These are phyloP conservation scores for Cephus sareptanus DNA, from an alignment of 2,888 invertebrate species.

Conservation along the genomic window DNA sequence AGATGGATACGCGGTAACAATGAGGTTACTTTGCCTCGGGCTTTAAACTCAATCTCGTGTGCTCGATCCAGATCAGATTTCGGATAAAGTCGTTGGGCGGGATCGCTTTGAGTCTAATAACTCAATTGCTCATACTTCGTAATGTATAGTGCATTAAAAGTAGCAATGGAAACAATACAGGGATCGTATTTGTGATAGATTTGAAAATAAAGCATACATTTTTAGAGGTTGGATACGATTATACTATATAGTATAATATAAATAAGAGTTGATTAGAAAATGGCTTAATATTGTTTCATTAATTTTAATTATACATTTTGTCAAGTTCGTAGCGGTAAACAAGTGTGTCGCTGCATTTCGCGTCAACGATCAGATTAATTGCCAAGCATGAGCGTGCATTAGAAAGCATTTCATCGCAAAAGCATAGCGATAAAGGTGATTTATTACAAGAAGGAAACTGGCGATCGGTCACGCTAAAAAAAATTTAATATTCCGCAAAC, in stretches of 20 bases:
- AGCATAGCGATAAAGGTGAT: background rate
- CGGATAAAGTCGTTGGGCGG: slow-evolving; percentile 22
- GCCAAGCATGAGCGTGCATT: background rate
- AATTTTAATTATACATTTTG: background rate
- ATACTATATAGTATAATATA: background rate
- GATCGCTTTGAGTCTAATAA: slow-evolving; percentile 19
- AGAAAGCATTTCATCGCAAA: background rate
- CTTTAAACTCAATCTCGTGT: slow-evolving; percentile 8
- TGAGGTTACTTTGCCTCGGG: slow-evolving; percentile 9
- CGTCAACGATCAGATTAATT: background rate
- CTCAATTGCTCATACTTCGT: slow-evolving; percentile 9
- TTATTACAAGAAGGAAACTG: background rate
- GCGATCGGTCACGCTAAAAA: background rate
- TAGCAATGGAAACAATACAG: background rate
- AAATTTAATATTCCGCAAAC: background rate
- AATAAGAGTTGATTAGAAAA: background rate
- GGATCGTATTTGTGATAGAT: background rate
- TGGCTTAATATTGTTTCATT: background rate
- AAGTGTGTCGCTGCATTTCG: background rate
- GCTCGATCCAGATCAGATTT: slow-evolving; percentile 13
- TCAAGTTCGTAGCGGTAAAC: background rate
- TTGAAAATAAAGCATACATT: background rate
- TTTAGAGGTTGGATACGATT: no score
- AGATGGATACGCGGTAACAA: background rate
- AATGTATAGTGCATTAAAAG: background rate